Conservation (phyloP, 1,140 invertebrate species). For the Eulimnadia texana region DNA sequence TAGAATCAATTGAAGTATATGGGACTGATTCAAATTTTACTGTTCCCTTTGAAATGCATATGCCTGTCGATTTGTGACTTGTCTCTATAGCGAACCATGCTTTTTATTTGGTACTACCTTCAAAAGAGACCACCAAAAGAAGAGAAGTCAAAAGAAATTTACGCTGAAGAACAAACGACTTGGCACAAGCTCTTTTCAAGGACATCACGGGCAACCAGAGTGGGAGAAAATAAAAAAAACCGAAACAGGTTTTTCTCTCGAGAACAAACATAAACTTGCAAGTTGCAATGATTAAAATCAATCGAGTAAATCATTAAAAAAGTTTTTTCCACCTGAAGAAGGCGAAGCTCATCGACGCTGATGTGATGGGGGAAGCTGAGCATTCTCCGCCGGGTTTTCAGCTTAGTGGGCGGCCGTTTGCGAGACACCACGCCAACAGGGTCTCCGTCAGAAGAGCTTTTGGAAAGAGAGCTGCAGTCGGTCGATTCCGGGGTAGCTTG, state of each 20-base stretch:
- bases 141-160: no score
- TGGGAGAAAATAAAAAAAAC: background rate
- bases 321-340: conserved; percentile 38
- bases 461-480: conserved; percentile 31
- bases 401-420: conserved; percentile 26
- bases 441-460: conserved; percentile 31
- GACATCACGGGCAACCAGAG: background rate
- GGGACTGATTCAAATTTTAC: no score
- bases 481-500: conserved; percentile 19
- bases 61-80: no score
- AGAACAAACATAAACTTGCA: no score
- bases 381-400: conserved; percentile 32
- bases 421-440: conserved; percentile 19
- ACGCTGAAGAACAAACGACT: conserved; percentile 1
- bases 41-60: no score
- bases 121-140: no score
- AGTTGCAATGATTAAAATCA: no score
- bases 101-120: no score
- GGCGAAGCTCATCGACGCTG: conserved; percentile 44
- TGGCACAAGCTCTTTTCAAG: background rate
- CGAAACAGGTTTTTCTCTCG: background rate
- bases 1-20: no score
- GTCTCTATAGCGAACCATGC: no score
- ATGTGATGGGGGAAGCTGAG: conserved; percentile 40
- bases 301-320: background rate